Base-by-base conservation (phyloP, 2,888 invertebrate species). In the Pammene fasciana region DNA sequence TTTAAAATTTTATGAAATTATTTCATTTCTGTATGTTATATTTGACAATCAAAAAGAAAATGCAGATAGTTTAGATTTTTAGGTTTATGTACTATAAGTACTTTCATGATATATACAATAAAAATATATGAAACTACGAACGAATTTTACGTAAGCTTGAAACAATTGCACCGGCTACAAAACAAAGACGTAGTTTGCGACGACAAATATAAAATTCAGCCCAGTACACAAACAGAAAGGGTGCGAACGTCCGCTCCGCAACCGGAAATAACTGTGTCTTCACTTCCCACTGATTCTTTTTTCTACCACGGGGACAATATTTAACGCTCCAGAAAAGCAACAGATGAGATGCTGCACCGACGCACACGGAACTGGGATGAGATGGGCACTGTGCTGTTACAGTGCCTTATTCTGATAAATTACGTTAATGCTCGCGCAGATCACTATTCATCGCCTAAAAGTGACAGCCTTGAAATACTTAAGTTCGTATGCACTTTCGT, bases 261-360 rank as follows among this genome's bases (percentile, higher is more conserved):
- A 62, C 71, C 74, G 77, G 74, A 77, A 77, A 76, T 77, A 77
- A 76, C 72, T 59, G 68, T 67, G 71, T 72, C 73, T 73, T 70
- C 68, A 67, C 68, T 72, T 72, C 64, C 67, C 68, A 55, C 38
- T 57, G 62, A 56, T 46, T 71, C 65, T 75, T 74, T 74, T 74
- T 71, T 65, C 71, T 34, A 70, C 45, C 68, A 64, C 60, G 64
- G 73, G 62, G 67, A 68, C 74, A 73, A 74, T 71, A 72, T 77
- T 78, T 75, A 73, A 75, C 74, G 76, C 75, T 75, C 72, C 68
- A 73, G 74, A 74, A 74, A 76, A 74, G 75, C 76, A 76, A 76
- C 73, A 74, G 72, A 75, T 75, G 74, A 75, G 73, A 68, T 46
- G 68, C 36, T 34, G 26, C 61, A 56, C 16, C 60, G 34, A 72